These are phyloP conservation scores for Cheilosia pagana DNA, from an alignment of 2,888 invertebrate species.

Conservation along the genomic window DNA sequence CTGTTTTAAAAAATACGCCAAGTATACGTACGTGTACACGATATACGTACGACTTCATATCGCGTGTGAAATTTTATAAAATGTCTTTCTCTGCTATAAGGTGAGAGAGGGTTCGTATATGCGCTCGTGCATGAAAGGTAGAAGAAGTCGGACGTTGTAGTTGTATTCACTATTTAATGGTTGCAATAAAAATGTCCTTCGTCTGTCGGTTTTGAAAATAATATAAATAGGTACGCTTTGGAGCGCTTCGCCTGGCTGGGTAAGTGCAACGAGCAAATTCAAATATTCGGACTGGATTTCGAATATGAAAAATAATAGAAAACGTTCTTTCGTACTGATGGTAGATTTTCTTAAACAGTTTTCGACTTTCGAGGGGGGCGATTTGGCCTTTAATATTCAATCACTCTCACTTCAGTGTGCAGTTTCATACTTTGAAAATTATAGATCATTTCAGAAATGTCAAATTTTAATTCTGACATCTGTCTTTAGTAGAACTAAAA, in stretches of 20 bases:
- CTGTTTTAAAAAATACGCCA: background rate
- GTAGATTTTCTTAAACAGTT: no score
- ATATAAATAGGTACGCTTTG: background rate
- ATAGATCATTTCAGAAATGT: no score
- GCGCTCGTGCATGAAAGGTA: slow-evolving; percentile 22
- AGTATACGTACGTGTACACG: background rate
- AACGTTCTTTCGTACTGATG: no score
- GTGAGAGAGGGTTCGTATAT: slow-evolving; percentile 23
- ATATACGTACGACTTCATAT: background rate
- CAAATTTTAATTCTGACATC: no score
- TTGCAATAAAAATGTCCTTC: slow-evolving; percentile 1
- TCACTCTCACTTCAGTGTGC: no score
- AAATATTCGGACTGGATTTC: background rate
- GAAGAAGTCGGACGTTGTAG: slow-evolving; percentile 1
- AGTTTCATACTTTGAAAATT: no score
- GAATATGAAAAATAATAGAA: no score
- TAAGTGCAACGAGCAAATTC: background rate
- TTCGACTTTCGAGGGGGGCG: no score
- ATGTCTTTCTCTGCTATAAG: background rate
- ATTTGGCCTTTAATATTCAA: no score
- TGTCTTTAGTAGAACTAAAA: no score
- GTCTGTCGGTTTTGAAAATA: background rate
- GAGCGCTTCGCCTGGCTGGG: background rate
- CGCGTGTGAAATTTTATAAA: slow-evolving; percentile 31
- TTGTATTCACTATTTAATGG: slow-evolving; percentile 2